Base-by-base conservation (phyloP, 2,113 vertebrate genomes). In the Pseudorasbora parva region DNA sequence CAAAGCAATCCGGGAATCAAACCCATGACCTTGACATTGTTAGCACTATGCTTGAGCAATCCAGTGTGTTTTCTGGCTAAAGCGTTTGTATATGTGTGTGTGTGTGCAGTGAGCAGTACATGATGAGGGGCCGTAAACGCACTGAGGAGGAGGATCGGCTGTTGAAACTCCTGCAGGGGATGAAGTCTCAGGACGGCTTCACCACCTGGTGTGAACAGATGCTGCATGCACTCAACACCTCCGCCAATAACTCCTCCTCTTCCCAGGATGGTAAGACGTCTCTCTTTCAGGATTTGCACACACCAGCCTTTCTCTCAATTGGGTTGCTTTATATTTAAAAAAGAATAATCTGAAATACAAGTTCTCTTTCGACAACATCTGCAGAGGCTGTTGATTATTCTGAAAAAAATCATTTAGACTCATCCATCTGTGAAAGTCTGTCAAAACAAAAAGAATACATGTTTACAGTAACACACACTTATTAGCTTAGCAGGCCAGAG, bases 181-280 rank as follows among this genome's bases (percentile, higher is more conserved):
- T 95, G 90, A 95, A 96, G 92, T 94, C 96, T 86, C 95, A 96
- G 91, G 96, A 97, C 0, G 95, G 96, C 92, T 96, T 97, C 94
- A 97, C 96, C 78, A 97, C 96, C 89, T 97, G 96, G 96, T 97
- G 96, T 83, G 96, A 97, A 90, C 96, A 97, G 94, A 97, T 97
- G 96, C 92, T 97, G 86, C 96, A 97, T 78, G 95, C 95, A 6
- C 94, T 97, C 90, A 96, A 96, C 92, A 93, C 94, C 91, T 93
- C 95, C 89, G 92, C 95, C 66, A 96, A 95, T 93, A 96, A 95
- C 94, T 95, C 92, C 66, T 88, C 85, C 73, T 89, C 90, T 81
- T 89, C 88, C 33, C 88, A 92, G 74, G 93, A 94, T 85, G 93
- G 93, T 95, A 91, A 86, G 84, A 43, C 6, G 3, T 21, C 14